phyloP scores from a whole-genome alignment of 2,888 invertebrate species.

The Drosophila neotestacea region DNA sequence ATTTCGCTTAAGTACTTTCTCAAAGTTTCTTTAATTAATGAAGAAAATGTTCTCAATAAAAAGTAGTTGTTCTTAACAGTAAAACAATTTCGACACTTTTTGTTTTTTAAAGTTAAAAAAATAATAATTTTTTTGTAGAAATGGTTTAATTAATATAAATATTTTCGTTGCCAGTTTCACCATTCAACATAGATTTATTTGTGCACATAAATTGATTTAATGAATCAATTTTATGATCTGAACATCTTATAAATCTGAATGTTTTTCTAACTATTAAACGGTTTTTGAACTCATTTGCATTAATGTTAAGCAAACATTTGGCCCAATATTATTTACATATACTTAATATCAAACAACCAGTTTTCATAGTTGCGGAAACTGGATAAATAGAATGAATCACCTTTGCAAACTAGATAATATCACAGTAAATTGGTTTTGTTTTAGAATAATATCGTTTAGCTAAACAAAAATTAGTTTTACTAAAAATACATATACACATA shows the following conservation, averaged over 20 bases:
- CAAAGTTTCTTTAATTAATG: too few relatives aligned
- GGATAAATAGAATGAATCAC: slow-evolving; percentile 11
- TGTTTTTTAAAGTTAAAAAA: too few relatives aligned
- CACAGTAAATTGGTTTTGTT: neutral
- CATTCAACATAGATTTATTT: neutral
- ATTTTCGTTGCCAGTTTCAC: neutral
- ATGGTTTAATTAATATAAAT: neutral
- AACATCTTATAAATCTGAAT: neutral
- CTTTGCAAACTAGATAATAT: slow-evolving; percentile 6
- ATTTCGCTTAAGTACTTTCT: too few relatives aligned
- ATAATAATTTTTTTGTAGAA: too few relatives aligned
- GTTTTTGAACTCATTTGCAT: slow-evolving; percentile 23
- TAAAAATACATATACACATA: neutral
- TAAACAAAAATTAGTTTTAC: neutral
- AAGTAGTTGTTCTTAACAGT: too few relatives aligned
- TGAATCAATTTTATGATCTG: neutral
- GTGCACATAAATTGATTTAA: neutral
- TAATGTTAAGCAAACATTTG: neutral
- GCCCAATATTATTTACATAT: neutral
- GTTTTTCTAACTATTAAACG: neutral
- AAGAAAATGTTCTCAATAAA: too few relatives aligned
- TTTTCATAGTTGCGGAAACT: slow-evolving; percentile 19
- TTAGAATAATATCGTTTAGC: slow-evolving; percentile 7
- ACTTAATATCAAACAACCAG: slow-evolving; percentile 24
- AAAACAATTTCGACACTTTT: too few relatives aligned